phyloP scores from a whole-genome alignment of 2,888 invertebrate genomes.

The Agonopterix alstromeriana region DNA sequence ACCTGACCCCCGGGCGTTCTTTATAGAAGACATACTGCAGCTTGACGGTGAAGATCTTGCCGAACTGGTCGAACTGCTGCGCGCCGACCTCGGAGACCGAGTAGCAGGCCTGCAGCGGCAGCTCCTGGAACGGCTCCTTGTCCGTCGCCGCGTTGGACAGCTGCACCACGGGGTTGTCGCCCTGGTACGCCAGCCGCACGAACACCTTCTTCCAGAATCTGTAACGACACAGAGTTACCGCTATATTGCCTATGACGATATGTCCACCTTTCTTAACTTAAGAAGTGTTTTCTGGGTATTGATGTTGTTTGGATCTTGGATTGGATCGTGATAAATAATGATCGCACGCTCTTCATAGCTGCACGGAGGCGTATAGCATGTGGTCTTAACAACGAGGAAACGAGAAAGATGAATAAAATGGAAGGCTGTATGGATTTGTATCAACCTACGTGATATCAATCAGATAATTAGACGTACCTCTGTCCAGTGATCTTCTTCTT shows the following conservation, averaged over 20 bases:
- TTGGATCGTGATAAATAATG: no score
- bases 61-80: slow-evolving; percentile 99
- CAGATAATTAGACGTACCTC: slow-evolving; percentile 47
- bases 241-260: no score
- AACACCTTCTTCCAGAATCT: slow-evolving; percentile 98
- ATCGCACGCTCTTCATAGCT: no score
- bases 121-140: slow-evolving; percentile 95
- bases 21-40: slow-evolving; percentile 98
- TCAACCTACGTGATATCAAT: no score
- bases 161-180: slow-evolving; percentile 90
- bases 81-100: slow-evolving; percentile 96
- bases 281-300: no score
- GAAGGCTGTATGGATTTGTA: no score
- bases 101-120: slow-evolving; percentile 95
- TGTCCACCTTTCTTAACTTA: no score
- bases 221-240: not conserved
- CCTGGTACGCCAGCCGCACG: slow-evolving; percentile 86
- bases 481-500: slow-evolving; percentile 98
- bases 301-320: no score
- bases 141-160: slow-evolving; percentile 88
- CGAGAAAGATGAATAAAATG: no score
- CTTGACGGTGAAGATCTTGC: slow-evolving; percentile 99
- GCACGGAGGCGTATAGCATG: no score
- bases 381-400: no score
- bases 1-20: slow-evolving; percentile 94